Base-by-base conservation (phyloP, 2,113 vertebrate genomes). In the Todiramphus chloris region DNA sequence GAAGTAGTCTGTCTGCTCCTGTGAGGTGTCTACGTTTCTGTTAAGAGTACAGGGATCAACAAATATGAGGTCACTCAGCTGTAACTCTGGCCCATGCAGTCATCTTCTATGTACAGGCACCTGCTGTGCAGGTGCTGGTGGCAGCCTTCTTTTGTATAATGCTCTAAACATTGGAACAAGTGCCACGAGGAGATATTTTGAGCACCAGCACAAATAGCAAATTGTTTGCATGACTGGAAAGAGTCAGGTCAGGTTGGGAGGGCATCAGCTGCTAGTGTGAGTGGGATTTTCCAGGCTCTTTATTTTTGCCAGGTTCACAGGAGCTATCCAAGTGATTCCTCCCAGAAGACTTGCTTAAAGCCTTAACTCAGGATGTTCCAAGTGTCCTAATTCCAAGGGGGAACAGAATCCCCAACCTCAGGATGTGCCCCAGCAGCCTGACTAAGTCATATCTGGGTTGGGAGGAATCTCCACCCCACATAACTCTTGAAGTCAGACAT, bases 201-300 rank as follows among this genome's bases (percentile, higher is more conserved):
- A 82, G 43, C 39, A 75, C 19, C 0, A 0, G 8, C 67, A 37
- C 24, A 82, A 75, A 48, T 37, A 60, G 70, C 27, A 79, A 64
- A 51, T 56, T 46, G 7, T 48, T 93, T 77, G 35, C 35, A 50
- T 58, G 70, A 37, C 58, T 69, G 83, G 58, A 53, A 94, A 7
- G 59, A 87, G 48, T 75, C 53, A 84, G 62, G 16, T 60, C 74
- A 68, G 3, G 0, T 23, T 89, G 44, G 81, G 58, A 85, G 37
- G 19, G 30, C 81, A 84, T 88, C 72, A 83, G 11, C 23, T 86
- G 13, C 59, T 81, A 48, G 16, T 69, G 9, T 73, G 91, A 91
- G 66, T 73, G 67, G 56, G 70, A 66, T 91, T 96, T 96, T 96
- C 91, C 53, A 79, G 39, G 62, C 69, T 95, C 17, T 72, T 55